These are phyloP conservation scores for Blastobasis adustella DNA, from an alignment of 2,888 invertebrate genomes.

Conservation along the genomic window DNA sequence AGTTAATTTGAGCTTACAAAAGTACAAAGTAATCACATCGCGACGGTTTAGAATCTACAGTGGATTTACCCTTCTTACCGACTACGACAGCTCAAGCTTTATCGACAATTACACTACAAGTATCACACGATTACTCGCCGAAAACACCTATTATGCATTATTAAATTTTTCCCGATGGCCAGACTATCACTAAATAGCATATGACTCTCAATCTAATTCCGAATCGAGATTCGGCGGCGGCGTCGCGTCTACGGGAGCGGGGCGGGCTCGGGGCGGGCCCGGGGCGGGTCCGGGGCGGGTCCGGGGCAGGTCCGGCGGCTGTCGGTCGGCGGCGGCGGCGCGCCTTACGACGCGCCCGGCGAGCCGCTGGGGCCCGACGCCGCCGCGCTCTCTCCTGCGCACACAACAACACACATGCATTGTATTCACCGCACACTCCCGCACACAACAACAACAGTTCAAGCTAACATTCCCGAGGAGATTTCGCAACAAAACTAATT, in stretches of 20 bases:
- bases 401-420: slow-evolving; percentile 10
- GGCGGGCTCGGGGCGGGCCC: slow-evolving; percentile 7
- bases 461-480: neutral
- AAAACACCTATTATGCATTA: slow-evolving; percentile 61
- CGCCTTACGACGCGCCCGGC: slow-evolving; percentile 40
- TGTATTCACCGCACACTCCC: neutral
- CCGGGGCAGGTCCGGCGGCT: slow-evolving; percentile 5
- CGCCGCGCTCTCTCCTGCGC: slow-evolving; percentile 39
- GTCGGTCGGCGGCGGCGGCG: slow-evolving; percentile 7
- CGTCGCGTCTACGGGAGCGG: neutral
- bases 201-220: slow-evolving; percentile 27
- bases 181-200: slow-evolving; percentile 55
- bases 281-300: slow-evolving; percentile 11
- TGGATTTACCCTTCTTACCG: slow-evolving; percentile 68
- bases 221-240: slow-evolving; percentile 11
- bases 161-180: slow-evolving; percentile 54
- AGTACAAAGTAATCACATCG: slow-evolving; percentile 71
- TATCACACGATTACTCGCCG: slow-evolving; percentile 67
- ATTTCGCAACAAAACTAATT: neutral
- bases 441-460: neutral
- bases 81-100: slow-evolving; percentile 67
- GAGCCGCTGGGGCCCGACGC: slow-evolving; percentile 38
- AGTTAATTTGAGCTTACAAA: slow-evolving; percentile 71
- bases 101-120: slow-evolving; percentile 62
- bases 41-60: slow-evolving; percentile 66